A percentile compares a stretch with the other conserved stretches of the same genome.
These are phyloP conservation scores for Montipora sp. DNA, from an alignment of 64 coral and sea anemone species.

Conservation along the genomic window DNA sequence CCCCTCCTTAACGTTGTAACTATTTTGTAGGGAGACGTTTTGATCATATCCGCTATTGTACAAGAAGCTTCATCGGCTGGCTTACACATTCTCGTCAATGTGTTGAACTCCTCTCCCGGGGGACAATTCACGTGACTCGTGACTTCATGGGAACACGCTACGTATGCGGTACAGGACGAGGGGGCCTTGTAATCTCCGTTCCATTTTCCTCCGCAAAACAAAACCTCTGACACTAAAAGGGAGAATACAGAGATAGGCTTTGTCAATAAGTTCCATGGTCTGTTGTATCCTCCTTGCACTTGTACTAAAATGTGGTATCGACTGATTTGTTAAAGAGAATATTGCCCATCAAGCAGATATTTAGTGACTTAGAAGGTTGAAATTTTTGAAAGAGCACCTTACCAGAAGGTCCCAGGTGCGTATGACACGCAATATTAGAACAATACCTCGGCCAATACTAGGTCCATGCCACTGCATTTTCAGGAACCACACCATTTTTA, in stretches of 20 bases:
- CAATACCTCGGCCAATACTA: too few species aligned
- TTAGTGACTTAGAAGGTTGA: too few species aligned
- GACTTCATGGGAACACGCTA: slow-evolving; percentile 40
- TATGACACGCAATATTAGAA: too few species aligned
- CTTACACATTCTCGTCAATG: background rate
- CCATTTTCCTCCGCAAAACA: slow-evolving; percentile 46
- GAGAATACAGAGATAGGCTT: background rate
- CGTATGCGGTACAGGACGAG: slow-evolving; percentile 32
- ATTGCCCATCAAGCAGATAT: too few species aligned
- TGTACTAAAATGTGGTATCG: too few species aligned
- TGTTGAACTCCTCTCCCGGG: slow-evolving; percentile 42
- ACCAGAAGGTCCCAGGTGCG: too few species aligned
- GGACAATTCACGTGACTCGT: slow-evolving; percentile 56
- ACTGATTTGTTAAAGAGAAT: too few species aligned
- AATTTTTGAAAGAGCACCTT: too few species aligned
- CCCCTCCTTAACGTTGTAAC: background rate
- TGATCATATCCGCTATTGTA: background rate
- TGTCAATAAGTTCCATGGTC: too few species aligned
- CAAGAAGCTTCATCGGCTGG: background rate
- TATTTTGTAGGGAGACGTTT: background rate
- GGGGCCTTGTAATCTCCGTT: slow-evolving; percentile 56
- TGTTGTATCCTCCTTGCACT: too few species aligned
- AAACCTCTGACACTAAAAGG: slow-evolving; percentile 33
- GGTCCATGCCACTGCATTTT: too few species aligned
- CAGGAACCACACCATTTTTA: too few species aligned